Percentiles rank a stretch among this genome's conserved stretches.
phyloP scores from a whole-genome alignment of 2,113 vertebrate genomes.

The Anoplopoma fimbria region DNA sequence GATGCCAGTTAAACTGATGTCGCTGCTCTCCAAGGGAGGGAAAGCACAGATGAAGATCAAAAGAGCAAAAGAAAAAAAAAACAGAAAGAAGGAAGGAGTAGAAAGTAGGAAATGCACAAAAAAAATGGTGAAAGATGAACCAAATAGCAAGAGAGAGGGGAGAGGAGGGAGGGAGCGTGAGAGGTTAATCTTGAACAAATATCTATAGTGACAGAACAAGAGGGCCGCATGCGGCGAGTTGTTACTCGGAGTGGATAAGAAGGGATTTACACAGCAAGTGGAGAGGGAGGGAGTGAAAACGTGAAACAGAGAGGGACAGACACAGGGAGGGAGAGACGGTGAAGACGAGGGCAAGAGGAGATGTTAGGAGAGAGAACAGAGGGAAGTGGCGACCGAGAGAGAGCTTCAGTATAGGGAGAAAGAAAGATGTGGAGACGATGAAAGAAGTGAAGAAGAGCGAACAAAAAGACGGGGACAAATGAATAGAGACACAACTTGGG shows the following conservation, averaged over 20 bases:
- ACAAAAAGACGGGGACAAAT: conserved; percentile 31
- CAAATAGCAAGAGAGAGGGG: conserved; percentile 27
- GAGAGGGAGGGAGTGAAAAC: conserved; percentile 48
- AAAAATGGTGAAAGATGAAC: conserved; percentile 21
- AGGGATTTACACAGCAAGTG: conserved; percentile 70
- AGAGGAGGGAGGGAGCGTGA: conserved; percentile 40
- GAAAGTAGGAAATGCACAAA: background rate
- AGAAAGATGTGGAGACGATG: conserved; percentile 22
- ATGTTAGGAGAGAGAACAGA: background rate
- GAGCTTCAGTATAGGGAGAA: background rate
- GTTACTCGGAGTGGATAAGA: conserved; percentile 75
- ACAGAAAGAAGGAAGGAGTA: background rate
- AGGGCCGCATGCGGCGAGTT: conserved; percentile 59
- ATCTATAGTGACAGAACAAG: conserved; percentile 75
- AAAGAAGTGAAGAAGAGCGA: conserved; percentile 3
- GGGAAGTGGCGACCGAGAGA: conserved; percentile 12
- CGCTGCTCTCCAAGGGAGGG: conserved; percentile 42
- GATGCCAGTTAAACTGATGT: conserved; percentile 72
- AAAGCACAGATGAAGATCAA: conserved; percentile 26
- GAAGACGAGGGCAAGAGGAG: conserved; percentile 34
- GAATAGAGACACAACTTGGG: background rate
- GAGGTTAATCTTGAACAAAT: conserved; percentile 79
- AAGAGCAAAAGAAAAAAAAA: conserved; percentile 13
- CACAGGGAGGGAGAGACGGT: background rate
- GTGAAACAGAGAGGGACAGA: conserved; percentile 49